Percentiles rank a stretch among this genome's conserved stretches.
Conservation (phyloP, 1,140 invertebrate species). For the Galendromus occidentalis region DNA sequence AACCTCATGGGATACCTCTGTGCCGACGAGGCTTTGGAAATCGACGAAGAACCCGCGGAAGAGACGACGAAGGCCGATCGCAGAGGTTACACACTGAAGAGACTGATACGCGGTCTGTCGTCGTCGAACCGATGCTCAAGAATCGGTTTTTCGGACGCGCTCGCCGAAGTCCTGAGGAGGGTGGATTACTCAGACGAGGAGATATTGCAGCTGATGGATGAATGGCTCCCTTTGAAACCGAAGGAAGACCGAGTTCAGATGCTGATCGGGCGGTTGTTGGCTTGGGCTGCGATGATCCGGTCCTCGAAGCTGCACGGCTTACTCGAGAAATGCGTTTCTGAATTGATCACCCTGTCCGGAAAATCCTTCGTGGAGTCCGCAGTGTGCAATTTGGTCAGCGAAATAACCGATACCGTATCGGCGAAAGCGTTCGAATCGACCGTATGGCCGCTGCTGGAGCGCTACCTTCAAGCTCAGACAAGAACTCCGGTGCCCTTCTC, state of each 20-base stretch:
- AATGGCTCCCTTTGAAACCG: not conserved
- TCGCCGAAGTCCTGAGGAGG: not conserved
- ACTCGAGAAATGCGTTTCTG: not conserved
- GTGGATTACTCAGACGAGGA: not conserved
- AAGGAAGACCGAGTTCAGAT: constrained; percentile 4
- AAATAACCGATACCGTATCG: not conserved
- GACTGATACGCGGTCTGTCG: not conserved
- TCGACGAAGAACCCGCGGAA: not conserved
- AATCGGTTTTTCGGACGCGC: constrained; percentile 1
- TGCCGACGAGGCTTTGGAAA: not conserved
- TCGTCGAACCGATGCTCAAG: not conserved
- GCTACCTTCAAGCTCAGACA: not conserved
- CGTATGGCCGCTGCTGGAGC: not conserved
- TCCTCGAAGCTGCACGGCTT: not conserved
- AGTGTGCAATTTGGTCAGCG: not conserved
- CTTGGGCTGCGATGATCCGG: constrained; percentile 3
- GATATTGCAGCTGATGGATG: not conserved
- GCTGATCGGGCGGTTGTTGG: not conserved
- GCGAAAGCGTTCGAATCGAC: not conserved
- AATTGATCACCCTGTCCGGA: not conserved
- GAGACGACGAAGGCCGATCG: not conserved
- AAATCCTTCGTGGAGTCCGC: not conserved
- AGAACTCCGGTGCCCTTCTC: not conserved
- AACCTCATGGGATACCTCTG: not conserved
- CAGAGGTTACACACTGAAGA: not conserved